Percentiles rank a stretch among this genome's conserved stretches.
phyloP scores from a whole-genome alignment of 2,888 invertebrate species.

The Copidosoma aretas region DNA sequence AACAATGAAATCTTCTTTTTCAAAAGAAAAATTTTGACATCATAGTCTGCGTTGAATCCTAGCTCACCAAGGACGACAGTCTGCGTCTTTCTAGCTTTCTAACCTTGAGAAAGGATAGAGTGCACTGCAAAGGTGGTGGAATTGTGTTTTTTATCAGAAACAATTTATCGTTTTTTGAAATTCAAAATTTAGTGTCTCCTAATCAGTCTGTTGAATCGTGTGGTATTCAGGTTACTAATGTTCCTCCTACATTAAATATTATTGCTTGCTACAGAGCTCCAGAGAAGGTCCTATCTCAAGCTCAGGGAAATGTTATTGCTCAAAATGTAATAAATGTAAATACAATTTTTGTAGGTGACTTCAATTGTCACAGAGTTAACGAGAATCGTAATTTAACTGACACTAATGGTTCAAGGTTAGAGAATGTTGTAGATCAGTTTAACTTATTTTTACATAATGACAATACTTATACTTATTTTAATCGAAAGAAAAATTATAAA shows the following conservation, averaged over 20 bases:
- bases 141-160: slow-evolving; percentile 25
- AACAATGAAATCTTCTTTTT: too few species aligned
- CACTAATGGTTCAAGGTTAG: slow-evolving; percentile 17
- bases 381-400: slow-evolving; percentile 28
- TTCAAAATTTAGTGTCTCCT: neutral
- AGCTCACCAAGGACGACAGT: slow-evolving; percentile 7
- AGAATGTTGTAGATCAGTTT: slow-evolving; percentile 6
- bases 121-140: slow-evolving; percentile 20
- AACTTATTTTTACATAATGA: slow-evolving; percentile 28
- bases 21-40: slow-evolving; percentile 2
- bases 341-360: slow-evolving; percentile 23
- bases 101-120: slow-evolving; percentile 14
- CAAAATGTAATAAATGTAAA: neutral
- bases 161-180: slow-evolving; percentile 9
- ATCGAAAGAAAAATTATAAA: neutral
- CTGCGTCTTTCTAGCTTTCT: neutral
- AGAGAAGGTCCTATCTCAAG: slow-evolving; percentile 18
- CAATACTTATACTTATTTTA: slow-evolving; percentile 18
- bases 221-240: slow-evolving; percentile 25
- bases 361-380: slow-evolving; percentile 20
- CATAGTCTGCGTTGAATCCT: slow-evolving; percentile 23
- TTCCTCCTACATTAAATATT: slow-evolving; percentile 9
- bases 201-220: slow-evolving; percentile 17
- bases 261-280: slow-evolving; percentile 26
- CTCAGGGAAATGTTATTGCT: slow-evolving; percentile 20